Evolutionary conservation across 1,140 invertebrate genomes (phyloP), one percentile per base, ranked within the genome.

Genomic region (Argopecten irradians): DNA sequence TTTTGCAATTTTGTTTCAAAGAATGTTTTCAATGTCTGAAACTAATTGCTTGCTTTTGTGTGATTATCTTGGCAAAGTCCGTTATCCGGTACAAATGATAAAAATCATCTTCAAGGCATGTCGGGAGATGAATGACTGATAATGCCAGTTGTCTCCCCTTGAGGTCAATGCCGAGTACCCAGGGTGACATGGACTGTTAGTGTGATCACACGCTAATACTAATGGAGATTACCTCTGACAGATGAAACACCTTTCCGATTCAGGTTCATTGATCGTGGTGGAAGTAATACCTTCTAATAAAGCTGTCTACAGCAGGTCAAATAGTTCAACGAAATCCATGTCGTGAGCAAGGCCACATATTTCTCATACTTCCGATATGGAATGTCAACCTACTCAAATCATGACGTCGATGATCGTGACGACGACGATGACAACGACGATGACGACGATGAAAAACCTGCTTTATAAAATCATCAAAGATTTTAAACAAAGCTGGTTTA

Each of bases 261-360:
- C 55, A 71, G 55, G 55, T 71, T 71, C 55, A 71, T 28, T 71
- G 55, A 5, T 71, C 55, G 1, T 11, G 55, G 55, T 28, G 55
- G n/a, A 71, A 71, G 55, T 71, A 71, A 71, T 71, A 71, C 55
- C 55, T 71, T 71, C 55, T 71, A 71, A 71, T 71, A 71, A 71
- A 71, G 22, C 55, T 71, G 55, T 71, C 55, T 71, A 71, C 22
- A 19, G 55, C 55, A 71, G n/a, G n/a, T 71, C 55, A 71, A 71
- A 71, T 71, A 71, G 55, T 71, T 28, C 55, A 71, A 71, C 28
- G 55, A n/a, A 71, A 71, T 71, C 22, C n/a, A n/a, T n/a, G n/a
- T 46, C 43, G 22, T 16, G 43, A 28, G 36, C 36, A 39, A n/a
- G 5, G 55, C n/a, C 22, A 71, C 55, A 71, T 71, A 46, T 71